These are phyloP conservation scores for Papilio protenor DNA, from an alignment of 2,888 invertebrate species.

Conservation along the genomic window DNA sequence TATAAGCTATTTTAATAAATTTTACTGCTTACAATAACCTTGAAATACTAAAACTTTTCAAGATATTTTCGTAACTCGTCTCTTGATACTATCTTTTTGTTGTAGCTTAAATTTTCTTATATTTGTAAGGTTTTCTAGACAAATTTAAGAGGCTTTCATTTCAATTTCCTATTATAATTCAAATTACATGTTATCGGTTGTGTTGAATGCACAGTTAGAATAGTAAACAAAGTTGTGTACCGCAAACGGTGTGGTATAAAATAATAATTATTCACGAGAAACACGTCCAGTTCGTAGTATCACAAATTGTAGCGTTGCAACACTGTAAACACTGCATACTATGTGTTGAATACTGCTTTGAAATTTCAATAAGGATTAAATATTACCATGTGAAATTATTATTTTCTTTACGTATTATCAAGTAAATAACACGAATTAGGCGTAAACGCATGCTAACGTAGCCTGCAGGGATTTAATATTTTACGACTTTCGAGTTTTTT, in stretches of 20 bases:
- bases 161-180: not conserved
- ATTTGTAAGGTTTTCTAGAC: not conserved
- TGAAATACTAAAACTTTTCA: not conserved
- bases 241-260: slow-evolving; percentile 6
- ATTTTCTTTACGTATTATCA: not conserved
- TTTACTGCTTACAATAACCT: slow-evolving; percentile 1
- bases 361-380: not conserved
- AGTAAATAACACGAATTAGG: too few species aligned
- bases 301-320: not conserved
- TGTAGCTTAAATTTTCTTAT: not conserved
- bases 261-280: slow-evolving; percentile 8
- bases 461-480: too few species aligned
- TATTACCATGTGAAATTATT: not conserved
- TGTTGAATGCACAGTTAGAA: not conserved
- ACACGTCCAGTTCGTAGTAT: not conserved
- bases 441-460: too few species aligned
- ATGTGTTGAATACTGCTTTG: not conserved
- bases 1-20: not conserved
- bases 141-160: not conserved
- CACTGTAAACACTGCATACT: not conserved
- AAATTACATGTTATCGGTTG: slow-evolving; percentile 19
- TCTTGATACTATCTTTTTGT: slow-evolving; percentile 16
- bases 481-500: too few species aligned
- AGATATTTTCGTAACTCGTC: not conserved
- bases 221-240: slow-evolving; percentile 11